A percentile compares a stretch with the other conserved stretches of the same genome.
Evolutionary conservation across 2,888 invertebrate genomes (phyloP).

Genomic region (Mellilla xanthometata): DNA sequence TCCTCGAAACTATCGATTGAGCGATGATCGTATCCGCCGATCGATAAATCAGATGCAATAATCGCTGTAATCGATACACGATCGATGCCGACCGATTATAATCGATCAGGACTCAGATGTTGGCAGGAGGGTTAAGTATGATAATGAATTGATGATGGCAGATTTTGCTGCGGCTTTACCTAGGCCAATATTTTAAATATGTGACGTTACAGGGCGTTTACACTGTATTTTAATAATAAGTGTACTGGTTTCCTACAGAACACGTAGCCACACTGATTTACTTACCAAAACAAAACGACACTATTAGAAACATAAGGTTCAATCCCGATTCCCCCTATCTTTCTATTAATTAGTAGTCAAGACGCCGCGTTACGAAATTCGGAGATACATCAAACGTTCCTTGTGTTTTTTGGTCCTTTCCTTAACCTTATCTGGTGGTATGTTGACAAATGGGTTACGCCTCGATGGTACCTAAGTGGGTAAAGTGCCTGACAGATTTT

Average conservation of each 20-base stretch:
- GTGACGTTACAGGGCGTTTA: too few relatives aligned
- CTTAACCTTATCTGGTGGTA: conserved; percentile 54
- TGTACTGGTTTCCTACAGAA: too few relatives aligned
- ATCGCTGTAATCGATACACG: conserved; percentile 62
- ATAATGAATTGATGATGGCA: too few relatives aligned
- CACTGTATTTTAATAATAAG: too few relatives aligned
- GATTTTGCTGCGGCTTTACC: too few relatives aligned
- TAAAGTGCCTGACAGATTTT: too few relatives aligned
- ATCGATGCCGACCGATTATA: conserved; percentile 59
- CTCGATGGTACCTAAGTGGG: conserved; percentile 32
- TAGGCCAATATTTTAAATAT: too few relatives aligned
- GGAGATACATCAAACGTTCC: conserved; percentile 18
- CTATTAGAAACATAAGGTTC: too few relatives aligned
- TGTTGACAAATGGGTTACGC: conserved; percentile 72
- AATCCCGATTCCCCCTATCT: conserved; percentile 4
- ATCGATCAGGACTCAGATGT: conserved; percentile 15
- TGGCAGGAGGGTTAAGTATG: neutral
- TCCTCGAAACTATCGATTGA: conserved; percentile 30
- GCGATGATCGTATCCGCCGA: conserved; percentile 38
- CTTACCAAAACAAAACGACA: too few relatives aligned
- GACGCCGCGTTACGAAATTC: conserved; percentile 11
- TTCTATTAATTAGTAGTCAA: conserved; percentile 18
- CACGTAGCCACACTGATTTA: too few relatives aligned
- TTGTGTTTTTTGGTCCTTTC: conserved; percentile 30
- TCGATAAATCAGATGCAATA: conserved; percentile 56